phyloP scores from a whole-genome alignment of 1,140 invertebrate genomes.

The Macrosteles quadrilineatus region DNA sequence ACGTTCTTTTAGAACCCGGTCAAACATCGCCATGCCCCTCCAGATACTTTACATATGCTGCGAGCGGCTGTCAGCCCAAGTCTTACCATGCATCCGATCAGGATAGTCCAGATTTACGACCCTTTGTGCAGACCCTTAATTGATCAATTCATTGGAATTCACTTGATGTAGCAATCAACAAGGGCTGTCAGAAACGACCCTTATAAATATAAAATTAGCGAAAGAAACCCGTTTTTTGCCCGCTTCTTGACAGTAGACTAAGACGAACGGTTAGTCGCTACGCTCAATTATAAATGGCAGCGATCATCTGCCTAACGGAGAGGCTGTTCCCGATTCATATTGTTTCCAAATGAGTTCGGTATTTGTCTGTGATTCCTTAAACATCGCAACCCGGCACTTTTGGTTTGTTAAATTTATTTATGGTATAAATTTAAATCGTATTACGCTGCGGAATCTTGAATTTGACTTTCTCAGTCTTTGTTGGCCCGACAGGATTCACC shows the following conservation, averaged over 20 bases:
- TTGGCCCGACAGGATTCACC: no score
- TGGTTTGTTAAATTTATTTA: slow-evolving; percentile 9
- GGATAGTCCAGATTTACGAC: slow-evolving; percentile 14
- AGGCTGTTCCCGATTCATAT: slow-evolving; percentile 5
- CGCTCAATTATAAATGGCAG: slow-evolving; percentile 6
- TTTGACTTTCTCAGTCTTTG: no score
- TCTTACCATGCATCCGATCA: background rate
- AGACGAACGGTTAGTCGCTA: background rate
- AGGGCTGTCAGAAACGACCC: slow-evolving; percentile 21
- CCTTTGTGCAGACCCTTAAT: slow-evolving; percentile 3
- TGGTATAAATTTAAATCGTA: slow-evolving; percentile 23
- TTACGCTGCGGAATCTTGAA: no score
- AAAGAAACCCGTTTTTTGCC: slow-evolving; percentile 24
- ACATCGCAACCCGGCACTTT: background rate
- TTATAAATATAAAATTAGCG: slow-evolving; percentile 26
- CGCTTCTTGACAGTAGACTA: background rate
- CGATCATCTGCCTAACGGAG: slow-evolving; percentile 20
- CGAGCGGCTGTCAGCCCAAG: no score
- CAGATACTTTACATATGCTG: no score
- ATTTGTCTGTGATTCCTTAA: slow-evolving; percentile 27
- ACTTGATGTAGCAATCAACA: slow-evolving; percentile 23
- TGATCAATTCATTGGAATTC: slow-evolving; percentile 23
- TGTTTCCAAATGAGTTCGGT: slow-evolving; percentile 18
- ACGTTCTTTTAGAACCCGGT: no score
- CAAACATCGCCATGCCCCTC: no score